Base-by-base conservation (phyloP, 2,888 invertebrate species). In the Rhimphoctona megacephalus region DNA sequence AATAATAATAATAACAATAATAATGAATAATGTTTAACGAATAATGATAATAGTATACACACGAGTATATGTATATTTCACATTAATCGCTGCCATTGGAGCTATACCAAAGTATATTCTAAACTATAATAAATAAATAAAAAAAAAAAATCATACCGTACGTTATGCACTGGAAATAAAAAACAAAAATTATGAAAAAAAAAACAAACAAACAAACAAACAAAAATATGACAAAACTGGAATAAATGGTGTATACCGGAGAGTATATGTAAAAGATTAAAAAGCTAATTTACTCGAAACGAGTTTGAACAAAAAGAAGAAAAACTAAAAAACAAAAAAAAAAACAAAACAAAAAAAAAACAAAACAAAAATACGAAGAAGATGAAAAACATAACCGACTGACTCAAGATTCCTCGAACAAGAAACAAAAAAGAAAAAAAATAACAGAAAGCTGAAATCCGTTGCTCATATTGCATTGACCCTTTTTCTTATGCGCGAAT, bases 61-160 rank as follows among this genome's bases (percentile, higher is more conserved):
- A 88, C 85, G 82, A 86, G 79, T 87, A 87, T 89, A 89, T 90
- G 91, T 92, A 92, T 92, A 92, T 91, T 91, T 93, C 92, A 91
- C 91, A 91, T 90, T 92, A 92, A 93, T 91, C 89, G 93, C 92
- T 93, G 92, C 93, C 92, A 93, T 91, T 90, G 89, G 91, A 92
- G 91, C 91, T 92, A 92, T 92, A 91, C 91, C 91, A 92, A 92
- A 93, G 90, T 92, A 93, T 92, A 93, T 93, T 93, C 93, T 93
- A 93, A 93, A 93, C 91, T 93, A 92, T 90, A 90, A 90, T 92
- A 92, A 91, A 91, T 89, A 5, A 39, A 39, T 14, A 25, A 88
- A 85, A 86, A 90, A 88, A 25, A 88, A 85, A 86, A 90, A 88
- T 89, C 87, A 85, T 87, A 88, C 88, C 88, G 74, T 85, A 90